Evolutionary conservation across 2,113 vertebrate genomes (phyloP), one percentile per base, ranked within the genome.

Genomic region (Peromyscus polionotus): DNA sequence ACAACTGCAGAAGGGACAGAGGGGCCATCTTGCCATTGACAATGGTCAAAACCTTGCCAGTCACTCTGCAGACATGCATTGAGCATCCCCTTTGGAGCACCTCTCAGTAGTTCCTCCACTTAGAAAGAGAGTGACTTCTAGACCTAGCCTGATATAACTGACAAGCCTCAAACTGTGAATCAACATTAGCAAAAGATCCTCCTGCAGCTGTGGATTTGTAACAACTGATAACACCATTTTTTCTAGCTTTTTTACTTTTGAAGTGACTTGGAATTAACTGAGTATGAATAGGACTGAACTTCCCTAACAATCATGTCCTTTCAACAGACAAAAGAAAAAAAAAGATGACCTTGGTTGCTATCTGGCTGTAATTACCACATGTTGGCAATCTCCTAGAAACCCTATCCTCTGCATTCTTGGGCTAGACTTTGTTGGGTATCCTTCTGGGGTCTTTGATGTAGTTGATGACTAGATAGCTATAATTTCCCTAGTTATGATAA

Each of bases 221-320:
- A 86, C 2, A 90, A 65, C 1, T 67, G 36, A 77, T 22, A 57
- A 2, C 51, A 28, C 3, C 72, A 70, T 83, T 73, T 54, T 72
- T 57, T 36, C 42, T 4, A 73, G 3, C 14, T 84, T 93, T 73
- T 88, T 68, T 2, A 63, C 39, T 88, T 90, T 45, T 61, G 48
- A 92, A 72, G 22, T 36, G 76, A 93, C 76, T 17, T 54, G 19
- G 0, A 84, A 90, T 79, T 91, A 95, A 95, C 73, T 42, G 8
- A 92, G 33, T 80, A 59, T 76, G 16, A 65, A 22, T 57, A 63
- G 39, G 48, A 85, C 12, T 54, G 7, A 12, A 81, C 59, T 61
- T 87, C 73, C 36, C 45, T 76, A 77, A 51, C 73, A 94, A 76
- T 11, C n/a, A 63, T 42, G 45, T 61, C 10, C 67, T 84, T 94